phyloP scores from a whole-genome alignment of 2,888 invertebrate genomes.

The Myathropa florea region DNA sequence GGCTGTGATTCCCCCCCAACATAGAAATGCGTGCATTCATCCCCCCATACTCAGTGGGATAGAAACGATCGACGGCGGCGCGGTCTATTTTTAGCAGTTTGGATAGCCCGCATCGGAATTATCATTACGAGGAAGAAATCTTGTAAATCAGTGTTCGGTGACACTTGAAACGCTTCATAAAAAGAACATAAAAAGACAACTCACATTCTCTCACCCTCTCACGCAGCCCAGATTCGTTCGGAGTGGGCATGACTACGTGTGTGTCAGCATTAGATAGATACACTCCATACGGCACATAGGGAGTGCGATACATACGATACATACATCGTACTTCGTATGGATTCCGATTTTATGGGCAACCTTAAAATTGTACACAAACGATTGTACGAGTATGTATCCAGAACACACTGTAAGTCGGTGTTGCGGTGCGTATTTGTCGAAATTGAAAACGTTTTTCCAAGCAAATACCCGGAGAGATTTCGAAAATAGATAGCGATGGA shows the following conservation, averaged over 20 bases:
- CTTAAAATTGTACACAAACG: constrained; percentile 20
- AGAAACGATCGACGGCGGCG: background rate
- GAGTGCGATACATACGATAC: background rate
- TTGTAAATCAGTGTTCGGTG: constrained; percentile 66
- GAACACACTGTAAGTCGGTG: background rate
- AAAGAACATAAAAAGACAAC: constrained; percentile 21
- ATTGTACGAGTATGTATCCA: constrained; percentile 12
- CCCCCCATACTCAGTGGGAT: constrained; percentile 10
- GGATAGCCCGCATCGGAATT: constrained; percentile 51
- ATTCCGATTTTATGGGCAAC: constrained; percentile 48
- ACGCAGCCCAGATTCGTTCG: background rate
- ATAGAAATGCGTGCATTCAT: constrained; percentile 24
- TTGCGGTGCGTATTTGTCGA: constrained; percentile 38
- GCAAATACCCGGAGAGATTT: constrained; percentile 36
- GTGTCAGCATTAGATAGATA: background rate
- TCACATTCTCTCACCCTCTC: background rate
- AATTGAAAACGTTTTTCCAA: constrained; percentile 26
- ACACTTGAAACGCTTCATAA: constrained; percentile 53
- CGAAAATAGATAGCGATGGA: constrained; percentile 44
- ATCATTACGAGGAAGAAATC: constrained; percentile 60
- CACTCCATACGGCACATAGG: background rate
- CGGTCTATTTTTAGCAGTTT: constrained; percentile 48
- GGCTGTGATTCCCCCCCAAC: constrained; percentile 44
- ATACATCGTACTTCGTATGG: background rate
- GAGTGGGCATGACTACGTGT: background rate